A percentile compares a stretch with the other conserved stretches of the same genome.
Conservation (phyloP, 2,888 invertebrate species). For the Spodoptera littoralis region DNA sequence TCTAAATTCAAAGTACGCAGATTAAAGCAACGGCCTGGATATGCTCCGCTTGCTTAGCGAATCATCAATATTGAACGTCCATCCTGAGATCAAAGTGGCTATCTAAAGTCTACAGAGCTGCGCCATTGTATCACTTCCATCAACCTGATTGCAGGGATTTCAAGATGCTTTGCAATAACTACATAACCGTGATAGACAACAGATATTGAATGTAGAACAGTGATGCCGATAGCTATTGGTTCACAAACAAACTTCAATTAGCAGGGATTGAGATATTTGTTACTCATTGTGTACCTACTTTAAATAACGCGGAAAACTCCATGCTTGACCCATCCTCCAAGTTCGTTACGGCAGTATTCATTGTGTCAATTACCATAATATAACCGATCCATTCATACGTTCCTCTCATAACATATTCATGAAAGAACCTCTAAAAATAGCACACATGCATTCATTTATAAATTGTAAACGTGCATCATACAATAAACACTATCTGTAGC, state of each 20-base stretch:
- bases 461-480: slow-evolving; percentile 34
- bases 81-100: slow-evolving; percentile 48
- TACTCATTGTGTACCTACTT: too few relatives aligned
- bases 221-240: not conserved
- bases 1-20: slow-evolving; percentile 55
- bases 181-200: slow-evolving; percentile 2
- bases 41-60: slow-evolving; percentile 33
- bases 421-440: slow-evolving; percentile 43
- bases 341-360: too few relatives aligned
- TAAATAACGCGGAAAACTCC: too few relatives aligned
- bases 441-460: slow-evolving; percentile 38
- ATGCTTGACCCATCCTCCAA: too few relatives aligned
- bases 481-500: slow-evolving; percentile 46
- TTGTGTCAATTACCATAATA: not conserved
- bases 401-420: slow-evolving; percentile 12
- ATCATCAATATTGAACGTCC: slow-evolving; percentile 42
- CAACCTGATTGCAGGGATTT: slow-evolving; percentile 35
- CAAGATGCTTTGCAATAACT: not conserved
- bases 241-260: too few relatives aligned
- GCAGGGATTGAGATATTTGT: too few relatives aligned
- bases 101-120: slow-evolving; percentile 6
- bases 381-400: slow-evolving; percentile 4
- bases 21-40: slow-evolving; percentile 27
- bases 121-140: slow-evolving; percentile 34
- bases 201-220: not conserved